A percentile compares a stretch with the other conserved stretches of the same genome.
phyloP scores from a whole-genome alignment of 2,888 invertebrate species.

The Nephrotoma flavescens region DNA sequence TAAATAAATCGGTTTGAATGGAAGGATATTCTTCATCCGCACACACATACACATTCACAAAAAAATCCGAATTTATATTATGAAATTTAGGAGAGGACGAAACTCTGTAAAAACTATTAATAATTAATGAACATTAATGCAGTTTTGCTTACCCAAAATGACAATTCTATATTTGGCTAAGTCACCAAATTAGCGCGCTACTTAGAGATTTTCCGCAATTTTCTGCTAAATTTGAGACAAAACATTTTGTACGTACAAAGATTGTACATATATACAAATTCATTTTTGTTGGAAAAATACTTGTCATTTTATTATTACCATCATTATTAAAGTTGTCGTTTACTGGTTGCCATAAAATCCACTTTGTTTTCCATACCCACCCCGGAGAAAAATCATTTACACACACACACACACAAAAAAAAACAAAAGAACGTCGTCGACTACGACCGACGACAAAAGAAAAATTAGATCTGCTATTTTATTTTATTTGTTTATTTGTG shows the following conservation, averaged over 20 bases:
- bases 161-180: background rate
- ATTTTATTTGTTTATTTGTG: background rate
- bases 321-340: background rate
- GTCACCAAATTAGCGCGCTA: background rate
- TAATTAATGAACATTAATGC: background rate
- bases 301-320: background rate
- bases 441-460: background rate
- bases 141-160: background rate
- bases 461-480: background rate
- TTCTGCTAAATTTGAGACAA: background rate
- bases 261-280: background rate
- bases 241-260: background rate
- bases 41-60: background rate
- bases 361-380: background rate
- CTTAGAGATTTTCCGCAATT: background rate
- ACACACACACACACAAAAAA: background rate
- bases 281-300: background rate
- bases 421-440: background rate
- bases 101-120: background rate
- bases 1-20: background rate
- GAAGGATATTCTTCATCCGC: background rate
- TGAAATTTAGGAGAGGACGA: background rate
- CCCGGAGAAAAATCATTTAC: background rate
- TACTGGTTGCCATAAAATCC: background rate
- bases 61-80: background rate